These are phyloP conservation scores for Magallana gigas DNA, from an alignment of 1,140 invertebrate species.

Conservation along the genomic window DNA sequence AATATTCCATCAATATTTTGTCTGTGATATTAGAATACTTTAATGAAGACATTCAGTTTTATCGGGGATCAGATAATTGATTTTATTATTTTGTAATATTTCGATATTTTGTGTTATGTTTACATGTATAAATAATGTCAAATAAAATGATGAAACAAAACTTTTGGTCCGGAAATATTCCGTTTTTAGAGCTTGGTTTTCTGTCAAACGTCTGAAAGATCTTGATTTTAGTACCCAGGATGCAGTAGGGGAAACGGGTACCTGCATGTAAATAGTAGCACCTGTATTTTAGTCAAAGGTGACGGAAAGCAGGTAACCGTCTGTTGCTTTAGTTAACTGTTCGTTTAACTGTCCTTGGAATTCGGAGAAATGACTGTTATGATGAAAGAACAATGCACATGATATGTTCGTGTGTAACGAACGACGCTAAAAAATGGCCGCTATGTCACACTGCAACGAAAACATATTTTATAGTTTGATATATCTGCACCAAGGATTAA, in stretches of 20 bases:
- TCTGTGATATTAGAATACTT: no score
- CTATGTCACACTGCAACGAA: slow-evolving; percentile 18
- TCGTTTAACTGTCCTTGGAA: neutral
- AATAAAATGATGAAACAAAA: no score
- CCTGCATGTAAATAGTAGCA: slow-evolving; percentile 41
- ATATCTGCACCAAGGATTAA: neutral
- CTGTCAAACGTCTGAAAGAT: neutral
- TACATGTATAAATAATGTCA: no score
- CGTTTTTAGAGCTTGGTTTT: neutral
- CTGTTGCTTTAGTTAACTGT: neutral
- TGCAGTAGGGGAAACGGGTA: slow-evolving; percentile 27
- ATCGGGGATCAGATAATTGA: no score
- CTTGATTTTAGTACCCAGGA: slow-evolving; percentile 9
- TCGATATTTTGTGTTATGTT: no score
- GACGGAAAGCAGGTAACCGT: neutral
- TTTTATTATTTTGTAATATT: no score
- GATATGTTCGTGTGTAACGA: slow-evolving; percentile 5
- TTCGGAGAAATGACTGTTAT: neutral
- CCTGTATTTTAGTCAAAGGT: neutral
- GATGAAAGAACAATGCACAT: neutral
- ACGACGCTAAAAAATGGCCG: slow-evolving; percentile 39
- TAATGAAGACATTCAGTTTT: no score
- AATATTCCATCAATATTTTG: no score
- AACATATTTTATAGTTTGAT: neutral
- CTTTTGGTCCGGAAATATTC: neutral